Base-by-base conservation (phyloP, 92 coral and sea anemone species). In the Parazoanthus atlanticus region DNA sequence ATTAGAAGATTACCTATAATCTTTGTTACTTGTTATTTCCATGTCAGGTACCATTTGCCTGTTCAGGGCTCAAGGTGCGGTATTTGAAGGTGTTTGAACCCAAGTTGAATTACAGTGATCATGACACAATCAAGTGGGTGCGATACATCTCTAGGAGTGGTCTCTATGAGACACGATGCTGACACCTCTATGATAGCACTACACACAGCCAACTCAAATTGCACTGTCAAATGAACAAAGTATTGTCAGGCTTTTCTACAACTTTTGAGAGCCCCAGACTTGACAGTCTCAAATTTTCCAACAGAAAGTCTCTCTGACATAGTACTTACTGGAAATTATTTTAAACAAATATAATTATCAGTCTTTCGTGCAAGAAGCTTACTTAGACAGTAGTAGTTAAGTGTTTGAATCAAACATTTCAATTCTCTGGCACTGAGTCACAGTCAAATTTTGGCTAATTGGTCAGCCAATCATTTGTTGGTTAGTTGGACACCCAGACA, bases 41-140 rank as follows among this genome's bases (percentile, higher is more conserved):
- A 64, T 84, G 79, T 33, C 87, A 97, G 99, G 99, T 97, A 3
- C 99, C 99, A 33, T 97, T 97, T 80, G 99, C 99, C 0, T 97
- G 99, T 74, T 97, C 99, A 47, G 99, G 99, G 36, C 96, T 97
- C 49, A 97, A 97, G 84, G 99, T 97, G 69, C 99, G 99, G 15
- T 97, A 97, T 80, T 94, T 97, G 84, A 97, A 97, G 90, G 99
- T 97, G 78, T 97, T 97, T 76, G 99, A 97, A 85, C 98, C 98
- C 88, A 97, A 97, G 92, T 88, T 97, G 81, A 97, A 97, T 81
- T 97, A 97, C 98, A 97, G 98, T 67, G 99, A 97, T 81, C 99
- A 97, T 65, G 99, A 97, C 86, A 96, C 98, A 16, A 97, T 97
- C 94, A 97, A 97, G 89, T 97, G 99, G 99, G 99, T 97, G 84